Evolutionary conservation across 2,888 invertebrate genomes (phyloP).

Genomic region (Cheilosia soror): DNA sequence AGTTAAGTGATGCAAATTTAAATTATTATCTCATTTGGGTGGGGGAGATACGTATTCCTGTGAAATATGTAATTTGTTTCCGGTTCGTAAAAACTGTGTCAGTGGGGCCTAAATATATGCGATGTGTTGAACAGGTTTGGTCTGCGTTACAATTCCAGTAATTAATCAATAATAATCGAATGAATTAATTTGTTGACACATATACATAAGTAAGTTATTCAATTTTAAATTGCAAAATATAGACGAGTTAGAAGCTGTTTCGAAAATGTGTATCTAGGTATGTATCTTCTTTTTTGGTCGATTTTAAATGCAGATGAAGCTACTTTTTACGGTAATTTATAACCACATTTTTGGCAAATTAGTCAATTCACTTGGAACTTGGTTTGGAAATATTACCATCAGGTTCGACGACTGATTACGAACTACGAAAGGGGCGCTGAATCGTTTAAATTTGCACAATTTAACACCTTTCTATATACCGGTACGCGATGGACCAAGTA

Average conservation of each 20-base stretch:
- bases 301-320: constrained; percentile 36
- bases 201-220: not conserved
- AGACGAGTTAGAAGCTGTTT: not conserved
- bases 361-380: not conserved
- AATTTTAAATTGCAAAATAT: constrained; percentile 11
- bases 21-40: constrained; percentile 37
- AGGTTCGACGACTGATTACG: constrained; percentile 6
- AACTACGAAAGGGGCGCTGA: not conserved
- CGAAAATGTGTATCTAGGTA: constrained; percentile 1
- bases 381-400: not conserved
- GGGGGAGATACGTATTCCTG: constrained; percentile 5
- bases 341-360: constrained; percentile 24
- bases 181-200: constrained; percentile 13
- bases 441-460: not conserved
- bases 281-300: not conserved
- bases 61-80: constrained; percentile 37
- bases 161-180: not conserved
- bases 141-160: not conserved
- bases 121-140: constrained; percentile 16
- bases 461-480: not conserved
- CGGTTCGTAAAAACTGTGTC: constrained; percentile 50
- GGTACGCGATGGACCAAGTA: not conserved
- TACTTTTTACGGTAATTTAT: constrained; percentile 11
- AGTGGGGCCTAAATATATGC: constrained; percentile 5
- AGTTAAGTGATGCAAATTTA: constrained; percentile 7